These are phyloP conservation scores for Volucella inanis DNA, from an alignment of 2,888 invertebrate genomes.

Conservation along the genomic window DNA sequence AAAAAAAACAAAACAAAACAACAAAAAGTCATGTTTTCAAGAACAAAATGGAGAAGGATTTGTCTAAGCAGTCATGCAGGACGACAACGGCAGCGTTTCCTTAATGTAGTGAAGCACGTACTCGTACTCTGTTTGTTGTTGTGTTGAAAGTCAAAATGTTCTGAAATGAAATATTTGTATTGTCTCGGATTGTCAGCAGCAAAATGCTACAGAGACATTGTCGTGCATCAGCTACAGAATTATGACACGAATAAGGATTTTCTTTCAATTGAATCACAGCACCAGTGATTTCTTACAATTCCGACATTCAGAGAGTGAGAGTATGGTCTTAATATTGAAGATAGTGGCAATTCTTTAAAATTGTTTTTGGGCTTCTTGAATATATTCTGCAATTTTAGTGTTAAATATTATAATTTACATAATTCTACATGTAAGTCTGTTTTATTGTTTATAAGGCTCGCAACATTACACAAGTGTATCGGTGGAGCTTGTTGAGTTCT, in stretches of 20 bases:
- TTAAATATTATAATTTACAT: too few species aligned
- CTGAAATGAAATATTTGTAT: constrained; percentile 38
- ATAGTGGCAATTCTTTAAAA: too few species aligned
- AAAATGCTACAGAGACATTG: constrained; percentile 11
- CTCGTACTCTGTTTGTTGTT: constrained; percentile 7
- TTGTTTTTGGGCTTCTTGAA: too few species aligned
- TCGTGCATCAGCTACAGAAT: constrained; percentile 18
- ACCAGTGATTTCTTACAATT: constrained; percentile 5
- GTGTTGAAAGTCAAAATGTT: constrained; percentile 47
- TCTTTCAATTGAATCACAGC: constrained; percentile 34
- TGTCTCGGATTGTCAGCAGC: constrained; percentile 43
- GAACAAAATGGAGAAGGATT: constrained; percentile 39
- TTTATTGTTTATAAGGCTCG: too few species aligned
- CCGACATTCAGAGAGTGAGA: not conserved
- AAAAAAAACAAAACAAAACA: constrained; percentile 1
- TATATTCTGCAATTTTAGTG: too few species aligned
- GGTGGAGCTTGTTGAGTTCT: too few species aligned
- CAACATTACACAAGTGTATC: too few species aligned
- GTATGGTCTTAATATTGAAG: too few species aligned
- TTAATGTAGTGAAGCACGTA: constrained; percentile 19
- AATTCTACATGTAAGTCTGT: too few species aligned
- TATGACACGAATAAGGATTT: constrained; percentile 21
- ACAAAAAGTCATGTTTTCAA: constrained; percentile 21
- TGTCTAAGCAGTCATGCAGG: constrained; percentile 6
- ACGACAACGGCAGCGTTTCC: not conserved